A percentile compares a stretch with the other conserved stretches of the same genome.
Evolutionary conservation across 2,113 vertebrate genomes (phyloP).

Genomic region (Grammomys surdaster): DNA sequence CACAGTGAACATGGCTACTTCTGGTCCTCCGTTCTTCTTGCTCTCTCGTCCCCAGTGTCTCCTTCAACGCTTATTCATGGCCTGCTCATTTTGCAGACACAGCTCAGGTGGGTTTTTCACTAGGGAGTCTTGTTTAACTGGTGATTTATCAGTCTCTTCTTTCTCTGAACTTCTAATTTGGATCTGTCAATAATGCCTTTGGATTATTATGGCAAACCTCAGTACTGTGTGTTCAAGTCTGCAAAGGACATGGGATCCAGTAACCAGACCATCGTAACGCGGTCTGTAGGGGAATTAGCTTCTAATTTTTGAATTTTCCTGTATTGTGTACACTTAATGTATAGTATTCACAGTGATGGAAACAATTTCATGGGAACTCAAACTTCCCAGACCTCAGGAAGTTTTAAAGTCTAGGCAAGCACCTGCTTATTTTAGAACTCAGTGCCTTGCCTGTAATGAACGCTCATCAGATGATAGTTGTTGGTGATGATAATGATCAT

Average conservation of each 20-base stretch:
- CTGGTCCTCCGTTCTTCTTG: not conserved
- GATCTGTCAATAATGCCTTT: not conserved
- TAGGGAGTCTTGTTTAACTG: not conserved
- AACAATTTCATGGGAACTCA: conserved; percentile 40
- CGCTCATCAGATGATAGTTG: not conserved
- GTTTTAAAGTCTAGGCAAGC: not conserved
- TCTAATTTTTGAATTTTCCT: conserved; percentile 49
- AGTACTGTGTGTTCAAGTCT: not conserved
- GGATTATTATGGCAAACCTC: conserved; percentile 9
- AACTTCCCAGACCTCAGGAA: not conserved
- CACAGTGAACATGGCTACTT: not conserved
- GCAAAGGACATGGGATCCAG: not conserved
- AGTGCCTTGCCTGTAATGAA: conserved; percentile 40
- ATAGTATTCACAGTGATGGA: conserved; percentile 20
- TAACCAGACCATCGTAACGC: not conserved
- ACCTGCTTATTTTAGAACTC: conserved; percentile 55
- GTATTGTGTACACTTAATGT: not conserved
- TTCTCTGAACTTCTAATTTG: not conserved
- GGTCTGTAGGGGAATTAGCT: conserved; percentile 26
- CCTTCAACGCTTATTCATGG: not conserved
- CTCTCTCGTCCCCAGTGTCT: too few species aligned
- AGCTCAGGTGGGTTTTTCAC: not conserved
- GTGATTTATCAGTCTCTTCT: not conserved
- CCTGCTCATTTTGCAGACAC: not conserved
- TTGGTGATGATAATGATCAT: conserved; percentile 43